Evolutionary conservation across 2,113 vertebrate species (phyloP).

Genomic region (Eira barbara): DNA sequence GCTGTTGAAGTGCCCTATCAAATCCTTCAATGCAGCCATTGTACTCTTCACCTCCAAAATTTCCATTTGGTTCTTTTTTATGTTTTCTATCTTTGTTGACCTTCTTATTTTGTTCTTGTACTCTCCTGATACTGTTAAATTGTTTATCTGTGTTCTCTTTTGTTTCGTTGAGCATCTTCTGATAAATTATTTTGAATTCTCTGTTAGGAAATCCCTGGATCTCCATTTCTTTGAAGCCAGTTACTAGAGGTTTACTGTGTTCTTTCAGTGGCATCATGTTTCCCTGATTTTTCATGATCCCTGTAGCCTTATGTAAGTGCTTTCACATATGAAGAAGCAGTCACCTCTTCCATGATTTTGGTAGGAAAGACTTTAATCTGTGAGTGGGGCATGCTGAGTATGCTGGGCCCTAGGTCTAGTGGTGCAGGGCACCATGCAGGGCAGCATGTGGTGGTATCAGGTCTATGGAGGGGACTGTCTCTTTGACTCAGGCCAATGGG

Average conservation of each 20-base stretch:
- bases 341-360: not conserved
- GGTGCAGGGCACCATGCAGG: fast-evolving
- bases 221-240: not conserved
- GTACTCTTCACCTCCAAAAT: not conserved
- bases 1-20: fast-evolving
- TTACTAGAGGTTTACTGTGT: not conserved
- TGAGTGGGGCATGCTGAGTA: not conserved
- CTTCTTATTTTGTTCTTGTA: not conserved
- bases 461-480: too few relatives aligned
- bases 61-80: not conserved
- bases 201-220: not conserved
- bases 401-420: not conserved
- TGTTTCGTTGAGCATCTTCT: not conserved
- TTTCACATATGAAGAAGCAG: not conserved
- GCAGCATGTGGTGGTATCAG: too few relatives aligned
- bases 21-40: not conserved
- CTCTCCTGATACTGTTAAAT: not conserved
- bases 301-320: not conserved
- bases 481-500: not conserved
- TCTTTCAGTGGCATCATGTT: too few relatives aligned
- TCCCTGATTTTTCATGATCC: not conserved
- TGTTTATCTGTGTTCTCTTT: not conserved
- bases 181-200: not conserved
- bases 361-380: not conserved
- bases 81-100: not conserved